A percentile compares a stretch with the other conserved stretches of the same genome.
Conservation (phyloP, 23 tunicate species). For the Aplidium turbinatum region DNA sequence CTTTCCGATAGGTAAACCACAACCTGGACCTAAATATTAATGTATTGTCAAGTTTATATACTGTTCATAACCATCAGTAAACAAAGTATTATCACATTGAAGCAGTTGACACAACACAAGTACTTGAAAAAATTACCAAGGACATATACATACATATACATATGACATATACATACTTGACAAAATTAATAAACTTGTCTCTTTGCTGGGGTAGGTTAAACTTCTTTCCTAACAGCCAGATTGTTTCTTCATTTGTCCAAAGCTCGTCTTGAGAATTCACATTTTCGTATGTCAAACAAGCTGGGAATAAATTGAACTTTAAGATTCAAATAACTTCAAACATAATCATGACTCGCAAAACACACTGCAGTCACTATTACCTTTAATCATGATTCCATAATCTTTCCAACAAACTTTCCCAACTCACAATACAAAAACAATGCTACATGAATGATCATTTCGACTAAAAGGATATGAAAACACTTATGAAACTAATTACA, state of each 20-base stretch:
- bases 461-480: too few relatives aligned
- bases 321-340: too few relatives aligned
- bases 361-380: too few relatives aligned
- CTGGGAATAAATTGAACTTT: conserved; percentile 17
- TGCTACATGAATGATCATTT: too few relatives aligned
- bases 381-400: too few relatives aligned
- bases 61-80: background rate
- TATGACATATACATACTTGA: conserved; percentile 26
- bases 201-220: conserved; percentile 53
- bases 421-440: too few relatives aligned
- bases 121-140: background rate
- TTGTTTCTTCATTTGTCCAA: conserved; percentile 43
- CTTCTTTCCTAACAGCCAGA: conserved; percentile 53
- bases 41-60: background rate
- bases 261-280: conserved; percentile 38
- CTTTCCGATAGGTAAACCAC: conserved; percentile 93
- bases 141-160: background rate
- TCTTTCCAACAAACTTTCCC: too few relatives aligned
- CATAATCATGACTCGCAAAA: too few relatives aligned
- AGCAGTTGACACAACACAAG: background rate
- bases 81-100: background rate
- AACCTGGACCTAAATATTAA: conserved; percentile 50
- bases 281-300: conserved; percentile 59
- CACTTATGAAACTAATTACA: too few relatives aligned
- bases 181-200: conserved; percentile 48